phyloP scores from a whole-genome alignment of 2,797 vertebrate genomes.

The Tympanoctomys barrerae region DNA sequence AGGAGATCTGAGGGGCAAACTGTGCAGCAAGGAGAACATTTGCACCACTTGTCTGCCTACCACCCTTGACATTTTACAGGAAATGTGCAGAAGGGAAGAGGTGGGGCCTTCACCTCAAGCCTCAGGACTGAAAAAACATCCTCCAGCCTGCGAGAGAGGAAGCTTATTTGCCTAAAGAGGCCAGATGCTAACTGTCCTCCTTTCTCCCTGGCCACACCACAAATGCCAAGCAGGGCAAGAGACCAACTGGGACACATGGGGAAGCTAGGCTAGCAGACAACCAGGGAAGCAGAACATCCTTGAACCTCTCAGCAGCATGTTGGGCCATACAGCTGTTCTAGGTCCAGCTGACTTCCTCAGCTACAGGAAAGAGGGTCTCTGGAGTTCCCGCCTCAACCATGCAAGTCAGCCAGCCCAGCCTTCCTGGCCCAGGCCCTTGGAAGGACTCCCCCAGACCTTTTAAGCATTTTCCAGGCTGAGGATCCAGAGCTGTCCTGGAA shows the following conservation, averaged over 20 bases:
- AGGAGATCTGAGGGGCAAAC: neutral
- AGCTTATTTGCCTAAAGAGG: neutral
- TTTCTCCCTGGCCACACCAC: neutral
- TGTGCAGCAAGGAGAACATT: neutral
- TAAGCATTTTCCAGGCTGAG: neutral
- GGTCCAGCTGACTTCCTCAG: neutral
- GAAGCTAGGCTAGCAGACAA: neutral
- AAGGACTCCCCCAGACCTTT: neutral
- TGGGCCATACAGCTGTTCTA: neutral
- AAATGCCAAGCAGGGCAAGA: neutral
- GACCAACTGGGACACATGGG: no score
- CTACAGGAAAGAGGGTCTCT: neutral
- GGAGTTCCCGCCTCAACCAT: neutral
- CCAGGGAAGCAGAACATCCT: neutral
- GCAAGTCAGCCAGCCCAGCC: neutral
- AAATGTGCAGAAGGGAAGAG: constrained; percentile 16
- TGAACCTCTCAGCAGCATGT: neutral
- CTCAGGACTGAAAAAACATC: neutral
- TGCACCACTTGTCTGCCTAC: neutral
- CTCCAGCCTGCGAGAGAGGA: neutral
- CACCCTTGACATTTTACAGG: neutral
- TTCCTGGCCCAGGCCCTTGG: neutral
- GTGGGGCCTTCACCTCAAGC: neutral
- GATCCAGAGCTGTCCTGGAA: neutral
- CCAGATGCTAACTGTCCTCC: neutral